Evolutionary conservation across 1,140 invertebrate species (phyloP).

Genomic region (Lordiphosa collinella): DNA sequence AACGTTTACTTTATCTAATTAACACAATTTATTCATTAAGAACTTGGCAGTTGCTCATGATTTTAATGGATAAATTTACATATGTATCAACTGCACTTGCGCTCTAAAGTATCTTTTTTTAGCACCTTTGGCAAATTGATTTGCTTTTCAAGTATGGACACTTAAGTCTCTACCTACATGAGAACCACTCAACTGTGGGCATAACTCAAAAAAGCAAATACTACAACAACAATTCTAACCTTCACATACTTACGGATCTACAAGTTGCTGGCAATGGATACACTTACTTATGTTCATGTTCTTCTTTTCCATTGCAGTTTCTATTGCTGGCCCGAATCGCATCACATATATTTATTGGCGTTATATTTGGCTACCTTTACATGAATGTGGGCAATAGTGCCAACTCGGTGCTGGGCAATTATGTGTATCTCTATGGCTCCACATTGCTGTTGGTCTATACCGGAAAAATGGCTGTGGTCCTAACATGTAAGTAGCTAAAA

Average conservation of each 20-base stretch:
- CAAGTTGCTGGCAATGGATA: background rate
- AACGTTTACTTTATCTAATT: too few species aligned
- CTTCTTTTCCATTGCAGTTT: constrained; percentile 80
- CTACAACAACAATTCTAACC: constrained; percentile 12
- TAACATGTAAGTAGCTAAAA: constrained; percentile 89
- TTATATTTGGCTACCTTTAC: constrained; percentile 94
- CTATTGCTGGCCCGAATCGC: constrained; percentile 87
- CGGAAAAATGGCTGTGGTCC: constrained; percentile 96
- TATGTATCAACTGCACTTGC: constrained; percentile 7
- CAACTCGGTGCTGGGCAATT: constrained; percentile 92
- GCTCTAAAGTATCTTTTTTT: constrained; percentile 16
- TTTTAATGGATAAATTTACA: background rate
- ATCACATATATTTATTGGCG: constrained; percentile 90
- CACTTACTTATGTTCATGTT: background rate
- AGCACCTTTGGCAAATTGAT: constrained; percentile 27
- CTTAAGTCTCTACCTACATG: background rate
- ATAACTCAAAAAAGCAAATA: constrained; percentile 14
- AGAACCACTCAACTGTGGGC: constrained; percentile 26
- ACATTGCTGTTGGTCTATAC: constrained; percentile 95
- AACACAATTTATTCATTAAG: too few species aligned
- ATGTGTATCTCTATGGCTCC: constrained; percentile 94
- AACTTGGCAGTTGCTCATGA: background rate
- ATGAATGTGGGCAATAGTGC: constrained; percentile 92
- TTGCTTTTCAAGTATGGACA: constrained; percentile 13
- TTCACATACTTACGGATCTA: constrained; percentile 31